Conservation (phyloP, 1,140 invertebrate genomes). For the Schlechtendalia chinensis region DNA sequence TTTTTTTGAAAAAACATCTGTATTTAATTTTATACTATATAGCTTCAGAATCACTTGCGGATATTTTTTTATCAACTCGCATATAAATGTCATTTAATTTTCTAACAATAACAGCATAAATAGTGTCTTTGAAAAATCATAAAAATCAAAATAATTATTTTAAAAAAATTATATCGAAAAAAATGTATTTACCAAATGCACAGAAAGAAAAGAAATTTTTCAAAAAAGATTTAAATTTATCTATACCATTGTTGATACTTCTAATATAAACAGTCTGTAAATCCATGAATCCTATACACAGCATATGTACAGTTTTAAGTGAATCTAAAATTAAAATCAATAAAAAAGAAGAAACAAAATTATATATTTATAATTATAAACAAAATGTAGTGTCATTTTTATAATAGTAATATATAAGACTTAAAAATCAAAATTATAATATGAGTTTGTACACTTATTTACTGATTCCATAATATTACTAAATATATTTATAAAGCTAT, state of each 20-base stretch:
- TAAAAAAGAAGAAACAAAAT: neutral
- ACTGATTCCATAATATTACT: neutral
- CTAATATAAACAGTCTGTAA: constrained; percentile 3
- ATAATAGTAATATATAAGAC: neutral
- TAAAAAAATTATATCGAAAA: neutral
- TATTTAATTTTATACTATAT: neutral
- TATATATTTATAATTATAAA: neutral
- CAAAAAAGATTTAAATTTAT: constrained; percentile 45
- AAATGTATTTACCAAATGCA: constrained; percentile 1
- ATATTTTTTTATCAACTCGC: neutral
- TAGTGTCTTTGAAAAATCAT: neutral
- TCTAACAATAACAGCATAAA: no score
- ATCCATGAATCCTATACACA: constrained; percentile 27
- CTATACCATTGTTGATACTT: constrained; percentile 34
- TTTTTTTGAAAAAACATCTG: neutral
- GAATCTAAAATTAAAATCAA: constrained; percentile 17
- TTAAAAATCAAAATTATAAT: neutral
- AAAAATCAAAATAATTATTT: no score
- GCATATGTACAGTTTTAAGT: constrained; percentile 9
- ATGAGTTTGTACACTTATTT: neutral
- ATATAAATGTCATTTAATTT: neutral
- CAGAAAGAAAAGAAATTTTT: constrained; percentile 17
- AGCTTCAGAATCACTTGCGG: neutral
- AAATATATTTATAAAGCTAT: neutral
- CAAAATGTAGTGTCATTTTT: neutral